phyloP scores from a whole-genome alignment of 2,888 invertebrate species.

The Cataglyphis cursor region DNA sequence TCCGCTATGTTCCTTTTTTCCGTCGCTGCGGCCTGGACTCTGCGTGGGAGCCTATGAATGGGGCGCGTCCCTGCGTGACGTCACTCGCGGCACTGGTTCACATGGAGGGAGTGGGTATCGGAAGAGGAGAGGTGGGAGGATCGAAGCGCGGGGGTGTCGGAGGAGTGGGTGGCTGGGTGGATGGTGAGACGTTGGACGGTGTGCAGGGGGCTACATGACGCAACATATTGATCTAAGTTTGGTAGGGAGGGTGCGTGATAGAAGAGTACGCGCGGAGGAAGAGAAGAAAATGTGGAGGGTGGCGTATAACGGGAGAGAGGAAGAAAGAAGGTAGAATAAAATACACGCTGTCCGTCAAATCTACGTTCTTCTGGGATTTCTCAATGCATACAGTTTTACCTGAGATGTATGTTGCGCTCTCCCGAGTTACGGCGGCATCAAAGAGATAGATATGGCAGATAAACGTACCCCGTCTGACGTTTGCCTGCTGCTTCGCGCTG shows the following conservation, averaged over 20 bases:
- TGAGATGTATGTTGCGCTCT: neutral
- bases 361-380: conserved; percentile 66
- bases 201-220: conserved; percentile 83
- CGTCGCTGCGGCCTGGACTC: conserved; percentile 66
- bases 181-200: conserved; percentile 75
- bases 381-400: conserved; percentile 28
- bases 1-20: conserved; percentile 51
- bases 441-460: conserved; percentile 5
- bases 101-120: conserved; percentile 51
- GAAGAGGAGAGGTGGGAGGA: conserved; percentile 27
- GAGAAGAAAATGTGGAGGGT: conserved; percentile 16
- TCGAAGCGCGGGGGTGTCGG: conserved; percentile 65
- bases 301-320: neutral
- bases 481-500: neutral
- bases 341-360: conserved; percentile 74
- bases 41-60: conserved; percentile 85
- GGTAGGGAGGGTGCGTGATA: conserved; percentile 74
- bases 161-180: conserved; percentile 71
- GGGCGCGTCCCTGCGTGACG: conserved; percentile 85
- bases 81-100: conserved; percentile 77
- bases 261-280: conserved; percentile 54
- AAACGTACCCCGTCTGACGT: conserved; percentile 3
- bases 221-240: conserved; percentile 86
- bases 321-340: conserved; percentile 50
- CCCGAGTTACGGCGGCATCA: neutral